These are phyloP conservation scores for Ophthalmolycus amberensis DNA, from an alignment of 2,113 vertebrate genomes.

Conservation along the genomic window DNA sequence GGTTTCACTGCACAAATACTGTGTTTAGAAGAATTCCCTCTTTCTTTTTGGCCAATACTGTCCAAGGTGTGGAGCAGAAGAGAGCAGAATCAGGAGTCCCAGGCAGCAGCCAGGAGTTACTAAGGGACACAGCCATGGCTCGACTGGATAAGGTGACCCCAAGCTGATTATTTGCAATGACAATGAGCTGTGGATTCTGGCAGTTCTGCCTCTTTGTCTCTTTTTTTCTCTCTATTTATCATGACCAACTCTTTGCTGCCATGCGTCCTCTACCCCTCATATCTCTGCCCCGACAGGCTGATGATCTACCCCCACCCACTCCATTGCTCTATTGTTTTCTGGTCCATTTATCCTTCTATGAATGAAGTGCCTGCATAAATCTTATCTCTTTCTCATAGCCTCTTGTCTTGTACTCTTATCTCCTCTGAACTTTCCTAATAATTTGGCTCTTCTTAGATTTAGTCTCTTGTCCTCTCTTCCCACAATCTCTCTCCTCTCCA, in stretches of 20 bases:
- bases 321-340: constrained; percentile 17
- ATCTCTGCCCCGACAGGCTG: constrained; percentile 24
- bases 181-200: constrained; percentile 54
- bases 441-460: constrained; percentile 20
- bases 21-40: background rate
- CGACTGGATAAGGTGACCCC: constrained; percentile 53
- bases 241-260: constrained; percentile 26
- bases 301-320: constrained; percentile 16
- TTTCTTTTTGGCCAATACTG: background rate
- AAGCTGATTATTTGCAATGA: constrained; percentile 60
- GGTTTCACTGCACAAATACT: background rate
- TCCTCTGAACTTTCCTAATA: constrained; percentile 19
- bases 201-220: constrained; percentile 23
- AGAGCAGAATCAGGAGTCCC: constrained; percentile 6
- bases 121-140: background rate
- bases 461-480: background rate
- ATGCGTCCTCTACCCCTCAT: constrained; percentile 14
- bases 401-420: constrained; percentile 34
- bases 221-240: constrained; percentile 15
- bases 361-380: constrained; percentile 32
- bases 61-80: background rate
- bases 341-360: constrained; percentile 34
- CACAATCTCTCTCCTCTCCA: background rate
- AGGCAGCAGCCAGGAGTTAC: constrained; percentile 14
- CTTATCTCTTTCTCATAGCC: constrained; percentile 12